Base-by-base conservation (phyloP, 2,888 invertebrate species). In the Dascillus cervinus region DNA sequence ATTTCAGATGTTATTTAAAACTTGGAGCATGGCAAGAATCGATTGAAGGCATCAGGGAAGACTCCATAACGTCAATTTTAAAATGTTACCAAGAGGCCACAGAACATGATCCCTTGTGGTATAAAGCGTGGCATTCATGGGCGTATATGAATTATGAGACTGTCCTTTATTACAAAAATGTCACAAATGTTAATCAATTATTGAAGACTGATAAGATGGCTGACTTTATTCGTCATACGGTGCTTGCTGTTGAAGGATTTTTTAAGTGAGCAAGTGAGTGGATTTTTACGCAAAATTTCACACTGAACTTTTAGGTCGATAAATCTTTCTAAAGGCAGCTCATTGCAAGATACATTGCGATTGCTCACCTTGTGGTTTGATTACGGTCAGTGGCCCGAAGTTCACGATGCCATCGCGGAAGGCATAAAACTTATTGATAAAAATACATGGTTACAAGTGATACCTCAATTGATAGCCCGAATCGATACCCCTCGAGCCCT, bases 391-490 rank as follows among this genome's bases (percentile, higher is more conserved):
- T 82, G 87, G 66, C 79, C 84, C 0, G 89, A 91, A 47, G 96
- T 98, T 0, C 87, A 92, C 56, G 92, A 95, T 43, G 92, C 94
- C 0, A 76, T 99, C 20, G 75, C 82, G 1, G 94, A 92, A 49
- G 95, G 95, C 1, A 85, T 97, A 44, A 78, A 88, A 47, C 77
- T 86, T 2, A 94, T 97, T 21, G 92, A 95, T 57, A 91, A 98
- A 39, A 94, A 96, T 55, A 97, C 95, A 2, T 99, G 98, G 98
- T 72, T 99, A 5, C 97, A 98, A 73, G 96, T 99, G 0, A 96
- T 99, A 47, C 98, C 98, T 0, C 98, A 99, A 61, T 69, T 99
- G 14, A 98, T 99, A 44, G 97, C 98, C 0, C 76, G 98, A 29
- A 96, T 99, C 39, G 98, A 99, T 57, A 94, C 94, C 0, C 88